Evolutionary conservation across 2,888 invertebrate species (phyloP).

Genomic region (Drosophila austrosaltans): DNA sequence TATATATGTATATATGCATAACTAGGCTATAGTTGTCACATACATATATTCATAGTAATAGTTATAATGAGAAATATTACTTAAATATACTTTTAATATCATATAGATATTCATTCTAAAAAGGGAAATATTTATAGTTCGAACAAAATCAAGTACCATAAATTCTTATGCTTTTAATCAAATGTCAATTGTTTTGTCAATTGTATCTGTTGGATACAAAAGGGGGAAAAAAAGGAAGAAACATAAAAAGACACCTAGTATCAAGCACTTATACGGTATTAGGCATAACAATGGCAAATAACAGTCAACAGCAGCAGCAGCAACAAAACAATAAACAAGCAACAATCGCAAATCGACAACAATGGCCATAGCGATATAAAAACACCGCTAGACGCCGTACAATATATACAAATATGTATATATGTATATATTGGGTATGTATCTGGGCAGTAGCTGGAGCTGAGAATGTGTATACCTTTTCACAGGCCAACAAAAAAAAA

Average conservation of each 20-base stretch:
- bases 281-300: slow-evolving; percentile 36
- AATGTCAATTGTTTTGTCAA: slow-evolving; percentile 3
- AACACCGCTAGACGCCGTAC: slow-evolving; percentile 41
- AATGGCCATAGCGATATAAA: slow-evolving; percentile 15
- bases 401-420: neutral
- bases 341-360: slow-evolving; percentile 22
- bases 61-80: too few species aligned
- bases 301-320: neutral
- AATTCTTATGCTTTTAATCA: neutral
- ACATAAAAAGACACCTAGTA: slow-evolving; percentile 13
- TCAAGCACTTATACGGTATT: slow-evolving; percentile 59
- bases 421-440: neutral
- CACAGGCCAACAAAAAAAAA: slow-evolving; percentile 5
- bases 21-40: too few species aligned
- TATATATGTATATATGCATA: too few species aligned
- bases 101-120: too few species aligned
- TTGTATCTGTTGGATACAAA: slow-evolving; percentile 3
- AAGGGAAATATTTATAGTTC: too few species aligned
- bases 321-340: slow-evolving; percentile 25
- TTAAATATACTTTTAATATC: too few species aligned
- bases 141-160: neutral
- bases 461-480: neutral
- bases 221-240: neutral
- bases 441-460: slow-evolving; percentile 4
- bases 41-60: too few species aligned